Percentiles rank a stretch among this genome's conserved stretches.
phyloP scores from a whole-genome alignment of 1,140 invertebrate species.

The Tetranychus urticae region DNA sequence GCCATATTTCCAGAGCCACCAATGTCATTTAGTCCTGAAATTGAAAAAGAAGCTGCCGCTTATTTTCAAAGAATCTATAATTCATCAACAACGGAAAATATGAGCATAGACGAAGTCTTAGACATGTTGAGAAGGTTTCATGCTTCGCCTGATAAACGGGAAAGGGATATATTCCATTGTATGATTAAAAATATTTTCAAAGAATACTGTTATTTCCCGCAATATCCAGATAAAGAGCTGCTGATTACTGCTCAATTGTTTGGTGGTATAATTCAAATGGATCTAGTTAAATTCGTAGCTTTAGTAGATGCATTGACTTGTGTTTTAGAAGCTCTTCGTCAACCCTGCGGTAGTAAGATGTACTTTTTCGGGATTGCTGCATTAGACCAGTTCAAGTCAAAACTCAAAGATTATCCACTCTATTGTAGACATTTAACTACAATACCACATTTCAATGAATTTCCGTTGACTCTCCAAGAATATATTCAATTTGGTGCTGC shows the following conservation, averaged over 20 bases:
- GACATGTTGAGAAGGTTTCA: slow-evolving; percentile 73
- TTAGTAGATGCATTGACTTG: slow-evolving; percentile 68
- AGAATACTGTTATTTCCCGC: slow-evolving; percentile 92
- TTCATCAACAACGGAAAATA: slow-evolving; percentile 70
- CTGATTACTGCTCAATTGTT: slow-evolving; percentile 92
- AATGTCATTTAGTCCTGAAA: slow-evolving; percentile 44
- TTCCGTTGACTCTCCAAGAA: slow-evolving; percentile 67
- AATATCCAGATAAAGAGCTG: slow-evolving; percentile 93
- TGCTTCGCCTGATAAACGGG: slow-evolving; percentile 61
- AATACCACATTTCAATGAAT: slow-evolving; percentile 71
- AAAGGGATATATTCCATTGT: slow-evolving; percentile 75
- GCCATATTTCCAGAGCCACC: slow-evolving; percentile 32
- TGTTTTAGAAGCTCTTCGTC: slow-evolving; percentile 59
- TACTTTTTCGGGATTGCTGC: slow-evolving; percentile 89
- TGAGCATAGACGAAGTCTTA: slow-evolving; percentile 72
- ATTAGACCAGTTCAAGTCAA: slow-evolving; percentile 69
- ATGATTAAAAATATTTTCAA: slow-evolving; percentile 95
- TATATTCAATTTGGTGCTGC: slow-evolving; percentile 70
- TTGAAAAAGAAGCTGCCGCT: slow-evolving; percentile 91
- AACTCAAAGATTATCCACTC: slow-evolving; percentile 76
- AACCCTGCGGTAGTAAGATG: slow-evolving; percentile 65
- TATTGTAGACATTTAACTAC: slow-evolving; percentile 80
- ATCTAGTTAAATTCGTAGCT: slow-evolving; percentile 71
- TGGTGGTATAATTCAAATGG: slow-evolving; percentile 90
- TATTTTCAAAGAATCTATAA: slow-evolving; percentile 97